These are phyloP conservation scores for Brachyhypopomus gauderio DNA, from an alignment of 2,113 vertebrate genomes.

Conservation along the genomic window DNA sequence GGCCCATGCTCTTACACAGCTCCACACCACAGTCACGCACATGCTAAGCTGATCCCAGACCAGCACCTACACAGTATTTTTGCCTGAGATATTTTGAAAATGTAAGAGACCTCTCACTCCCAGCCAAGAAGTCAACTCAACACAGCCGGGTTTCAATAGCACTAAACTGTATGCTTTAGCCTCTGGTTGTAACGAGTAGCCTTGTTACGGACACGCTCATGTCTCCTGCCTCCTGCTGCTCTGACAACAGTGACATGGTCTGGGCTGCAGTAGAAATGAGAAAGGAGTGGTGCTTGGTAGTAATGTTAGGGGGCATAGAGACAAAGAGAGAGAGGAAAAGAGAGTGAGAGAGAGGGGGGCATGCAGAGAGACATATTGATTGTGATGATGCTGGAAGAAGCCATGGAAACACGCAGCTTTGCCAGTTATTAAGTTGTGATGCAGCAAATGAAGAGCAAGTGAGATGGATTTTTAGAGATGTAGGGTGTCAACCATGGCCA, in stretches of 20 bases:
- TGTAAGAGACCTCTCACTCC: not conserved
- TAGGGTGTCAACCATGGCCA: too few relatives aligned
- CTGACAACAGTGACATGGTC: slow-evolving; percentile 46
- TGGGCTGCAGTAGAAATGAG: slow-evolving; percentile 39
- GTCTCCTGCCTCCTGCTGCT: slow-evolving; percentile 29
- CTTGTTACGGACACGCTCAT: slow-evolving; percentile 36
- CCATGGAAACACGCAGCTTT: not conserved
- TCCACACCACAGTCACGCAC: not conserved
- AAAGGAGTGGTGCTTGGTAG: slow-evolving; percentile 48
- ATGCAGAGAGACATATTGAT: not conserved
- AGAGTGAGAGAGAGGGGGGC: not conserved
- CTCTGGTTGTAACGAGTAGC: slow-evolving; percentile 31
- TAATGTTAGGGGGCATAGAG: slow-evolving; percentile 21
- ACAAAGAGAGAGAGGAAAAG: not conserved
- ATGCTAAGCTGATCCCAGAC: not conserved
- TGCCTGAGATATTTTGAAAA: not conserved
- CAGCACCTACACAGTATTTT: not conserved
- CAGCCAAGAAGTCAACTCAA: slow-evolving; percentile 21
- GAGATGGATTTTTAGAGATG: not conserved
- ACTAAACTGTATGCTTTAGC: not conserved
- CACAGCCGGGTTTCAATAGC: slow-evolving; percentile 11
- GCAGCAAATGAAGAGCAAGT: not conserved
- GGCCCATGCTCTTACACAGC: not conserved
- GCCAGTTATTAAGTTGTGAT: not conserved
- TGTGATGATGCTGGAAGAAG: not conserved